A percentile compares a stretch with the other conserved stretches of the same genome.
These are phyloP conservation scores for Boloria euphrosyne DNA, from an alignment of 2,888 invertebrate species.

Conservation along the genomic window DNA sequence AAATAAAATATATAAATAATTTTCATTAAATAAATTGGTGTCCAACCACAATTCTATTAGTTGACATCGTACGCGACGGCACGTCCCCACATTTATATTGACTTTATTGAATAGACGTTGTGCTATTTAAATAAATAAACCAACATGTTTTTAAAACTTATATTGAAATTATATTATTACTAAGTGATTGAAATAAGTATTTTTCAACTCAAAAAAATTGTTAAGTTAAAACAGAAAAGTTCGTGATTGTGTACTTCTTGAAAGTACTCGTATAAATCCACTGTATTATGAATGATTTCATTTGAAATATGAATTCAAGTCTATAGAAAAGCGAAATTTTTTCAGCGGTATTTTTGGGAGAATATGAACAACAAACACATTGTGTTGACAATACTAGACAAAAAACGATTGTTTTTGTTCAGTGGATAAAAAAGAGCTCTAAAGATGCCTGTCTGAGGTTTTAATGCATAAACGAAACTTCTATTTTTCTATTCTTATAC, in stretches of 20 bases:
- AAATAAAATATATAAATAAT: conserved; percentile 3
- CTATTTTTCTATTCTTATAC: conserved; percentile 4
- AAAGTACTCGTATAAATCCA: too few species aligned
- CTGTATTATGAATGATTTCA: too few species aligned
- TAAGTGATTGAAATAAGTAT: background rate
- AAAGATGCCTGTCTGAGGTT: conserved; percentile 12
- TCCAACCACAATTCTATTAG: conserved; percentile 16
- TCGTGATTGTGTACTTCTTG: too few species aligned
- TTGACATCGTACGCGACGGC: conserved; percentile 18
- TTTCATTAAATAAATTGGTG: conserved; percentile 11
- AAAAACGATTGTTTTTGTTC: conserved; percentile 21
- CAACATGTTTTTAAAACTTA: conserved; percentile 3
- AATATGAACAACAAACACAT: conserved; percentile 18
- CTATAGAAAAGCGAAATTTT: too few species aligned
- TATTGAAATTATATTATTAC: background rate
- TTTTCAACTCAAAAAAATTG: background rate
- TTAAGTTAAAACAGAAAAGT: too few species aligned
- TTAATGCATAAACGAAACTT: background rate
- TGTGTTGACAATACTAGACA: conserved; percentile 8
- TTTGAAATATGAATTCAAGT: too few species aligned
- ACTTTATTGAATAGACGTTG: conserved; percentile 21
- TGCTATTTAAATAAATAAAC: conserved; percentile 19
- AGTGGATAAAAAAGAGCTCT: conserved; percentile 7
- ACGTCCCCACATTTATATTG: conserved; percentile 22
- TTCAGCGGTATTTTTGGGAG: background rate